Evolutionary conservation across 2,797 vertebrate genomes (phyloP), one percentile per base, ranked within the genome.

Genomic region (Sebastes wilsoni): DNA sequence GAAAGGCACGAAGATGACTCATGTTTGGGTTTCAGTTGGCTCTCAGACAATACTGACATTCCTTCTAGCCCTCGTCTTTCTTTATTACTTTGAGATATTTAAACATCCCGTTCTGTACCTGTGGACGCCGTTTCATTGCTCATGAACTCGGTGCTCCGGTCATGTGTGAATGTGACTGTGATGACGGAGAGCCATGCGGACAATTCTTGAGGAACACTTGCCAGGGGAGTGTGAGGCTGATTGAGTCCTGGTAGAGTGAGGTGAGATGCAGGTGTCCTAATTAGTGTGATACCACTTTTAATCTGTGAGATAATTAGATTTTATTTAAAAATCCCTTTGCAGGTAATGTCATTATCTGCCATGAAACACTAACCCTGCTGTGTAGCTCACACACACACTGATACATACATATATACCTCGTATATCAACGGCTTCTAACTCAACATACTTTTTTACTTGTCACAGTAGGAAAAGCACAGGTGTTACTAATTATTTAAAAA

Each of bases 271-370:
- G 30, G n/a, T 4, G 72, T 28, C 72, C 90, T 89, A 88, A 91
- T 92, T 90, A 89, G 62, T 5, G 42, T 69, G 84, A 80, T 82
- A 77, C 85, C 85, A 84, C 85, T 91, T 91, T 85, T 85, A 89
- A 79, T 82, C 71, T 52, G 28, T 25, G 42, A 83, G 79, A 88
- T 92, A 89, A 91, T 91, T 84, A 67, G 82, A 69, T 80, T 87
- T 90, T 77, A 87, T 90, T 90, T 84, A 81, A 84, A 81, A 87
- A 73, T 86, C 72, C 66, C 65, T 80, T 76, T 85, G 73, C 55
- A 73, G 79, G 52, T 65, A 65, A 84, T 73, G 65, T 77, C 65
- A 36, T 84, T 79, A 74, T 75, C 61, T 59, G 18, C 38, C 30
- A 66, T 65, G 65, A 78, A 66, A 76, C 49, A 30, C 28, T 72